Conservation (phyloP, 2,888 invertebrate species). For the Patella caerulea region DNA sequence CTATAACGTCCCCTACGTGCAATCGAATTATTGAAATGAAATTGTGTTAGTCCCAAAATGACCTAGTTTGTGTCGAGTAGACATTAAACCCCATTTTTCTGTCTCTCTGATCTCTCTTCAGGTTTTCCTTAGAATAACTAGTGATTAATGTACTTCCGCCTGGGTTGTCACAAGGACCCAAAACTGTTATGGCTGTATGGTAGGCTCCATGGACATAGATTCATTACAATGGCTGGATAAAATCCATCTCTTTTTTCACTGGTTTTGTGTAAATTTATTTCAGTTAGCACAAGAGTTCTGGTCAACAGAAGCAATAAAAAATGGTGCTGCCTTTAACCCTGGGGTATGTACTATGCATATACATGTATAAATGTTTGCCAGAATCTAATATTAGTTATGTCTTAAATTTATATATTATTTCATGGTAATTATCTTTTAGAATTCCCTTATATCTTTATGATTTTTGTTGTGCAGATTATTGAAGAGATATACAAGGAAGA, state of each 20-base stretch:
- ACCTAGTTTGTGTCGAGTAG: too few relatives aligned
- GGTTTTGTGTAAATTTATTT: conserved; percentile 73
- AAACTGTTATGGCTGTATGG: too few relatives aligned
- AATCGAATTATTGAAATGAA: too few relatives aligned
- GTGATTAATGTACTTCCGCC: too few relatives aligned
- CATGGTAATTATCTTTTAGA: not conserved
- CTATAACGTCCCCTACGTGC: too few relatives aligned
- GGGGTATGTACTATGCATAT: conserved; percentile 48
- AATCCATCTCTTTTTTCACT: not conserved
- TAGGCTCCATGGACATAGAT: too few relatives aligned
- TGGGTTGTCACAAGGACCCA: too few relatives aligned
- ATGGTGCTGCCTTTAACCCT: conserved; percentile 54
- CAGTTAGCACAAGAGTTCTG: conserved; percentile 93
- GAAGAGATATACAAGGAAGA: conserved; percentile 91
- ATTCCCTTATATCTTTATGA: not conserved
- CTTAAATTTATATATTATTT: not conserved
- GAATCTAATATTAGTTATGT: too few relatives aligned
- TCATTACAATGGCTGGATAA: not conserved
- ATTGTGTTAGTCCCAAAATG: too few relatives aligned
- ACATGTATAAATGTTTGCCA: too few relatives aligned
- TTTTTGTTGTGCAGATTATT: conserved; percentile 75
- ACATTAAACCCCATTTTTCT: too few relatives aligned
- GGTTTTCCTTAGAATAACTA: not conserved
- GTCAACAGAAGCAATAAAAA: conserved; percentile 84
- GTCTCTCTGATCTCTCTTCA: too few relatives aligned